phyloP scores from a whole-genome alignment of 2,797 vertebrate species.

The Mormyrus proboscirostris region DNA sequence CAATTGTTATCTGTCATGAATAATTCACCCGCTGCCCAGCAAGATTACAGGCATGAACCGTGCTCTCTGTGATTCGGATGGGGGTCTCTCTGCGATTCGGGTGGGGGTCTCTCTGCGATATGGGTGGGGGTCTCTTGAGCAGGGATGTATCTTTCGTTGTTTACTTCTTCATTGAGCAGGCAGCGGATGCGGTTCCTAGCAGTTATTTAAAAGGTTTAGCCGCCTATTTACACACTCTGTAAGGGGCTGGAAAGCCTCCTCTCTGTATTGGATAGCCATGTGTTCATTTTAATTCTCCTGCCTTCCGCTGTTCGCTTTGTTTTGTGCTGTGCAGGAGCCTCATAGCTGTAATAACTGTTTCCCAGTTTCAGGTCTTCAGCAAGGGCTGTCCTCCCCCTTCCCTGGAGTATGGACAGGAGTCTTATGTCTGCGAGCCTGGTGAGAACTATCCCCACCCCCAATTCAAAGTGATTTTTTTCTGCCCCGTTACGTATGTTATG shows the following conservation, averaged over 20 bases:
- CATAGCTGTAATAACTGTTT: background rate
- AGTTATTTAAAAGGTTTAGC: background rate
- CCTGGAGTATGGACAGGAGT: constrained; percentile 50
- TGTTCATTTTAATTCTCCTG: background rate
- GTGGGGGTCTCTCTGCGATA: background rate
- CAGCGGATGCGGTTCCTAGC: background rate
- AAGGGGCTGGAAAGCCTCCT: background rate
- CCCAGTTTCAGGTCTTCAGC: constrained; percentile 38
- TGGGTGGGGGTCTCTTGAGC: background rate
- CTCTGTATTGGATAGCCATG: background rate
- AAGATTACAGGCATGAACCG: background rate
- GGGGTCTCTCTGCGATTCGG: background rate
- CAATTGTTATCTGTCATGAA: background rate
- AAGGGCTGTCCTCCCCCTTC: constrained; percentile 58
- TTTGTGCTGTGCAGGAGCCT: background rate
- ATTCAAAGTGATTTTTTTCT: background rate
- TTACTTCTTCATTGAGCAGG: background rate
- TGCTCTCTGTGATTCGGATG: background rate
- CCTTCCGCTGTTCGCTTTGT: background rate
- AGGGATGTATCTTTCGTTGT: background rate
- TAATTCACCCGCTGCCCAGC: background rate
- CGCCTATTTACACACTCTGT: background rate
- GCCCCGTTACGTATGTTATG: background rate
- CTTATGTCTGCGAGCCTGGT: constrained; percentile 41
- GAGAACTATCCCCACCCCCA: background rate